Conservation (phyloP, 2,888 invertebrate species). For the Gibbula magus region DNA sequence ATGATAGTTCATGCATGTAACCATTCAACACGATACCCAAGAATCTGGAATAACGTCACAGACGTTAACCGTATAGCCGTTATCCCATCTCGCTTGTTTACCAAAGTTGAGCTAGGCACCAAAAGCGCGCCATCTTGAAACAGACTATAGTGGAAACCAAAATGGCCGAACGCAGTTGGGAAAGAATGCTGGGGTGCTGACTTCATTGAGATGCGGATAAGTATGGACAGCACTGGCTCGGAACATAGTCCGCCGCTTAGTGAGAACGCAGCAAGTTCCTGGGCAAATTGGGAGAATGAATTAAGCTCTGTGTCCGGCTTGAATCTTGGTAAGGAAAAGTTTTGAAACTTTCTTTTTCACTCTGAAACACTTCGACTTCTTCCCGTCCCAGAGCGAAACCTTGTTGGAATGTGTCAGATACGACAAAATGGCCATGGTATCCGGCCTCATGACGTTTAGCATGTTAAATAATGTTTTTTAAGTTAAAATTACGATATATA, state of each 20-base stretch:
- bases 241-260: conserved; percentile 63
- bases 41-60: not conserved
- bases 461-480: no score
- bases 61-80: not conserved
- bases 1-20: no score
- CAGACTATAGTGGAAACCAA: conserved; percentile 13
- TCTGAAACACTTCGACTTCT: not conserved
- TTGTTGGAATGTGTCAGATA: conserved; percentile 3
- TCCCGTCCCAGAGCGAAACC: not conserved
- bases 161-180: conserved; percentile 6
- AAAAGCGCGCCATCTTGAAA: not conserved
- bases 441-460: no score
- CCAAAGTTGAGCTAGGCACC: not conserved
- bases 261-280: conserved; percentile 57
- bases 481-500: no score
- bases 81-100: not conserved
- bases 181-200: not conserved
- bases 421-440: no score
- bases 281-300: conserved; percentile 61
- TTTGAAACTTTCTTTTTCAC: no score
- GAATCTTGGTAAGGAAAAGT: conserved; percentile 48
- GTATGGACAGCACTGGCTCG: conserved; percentile 49
- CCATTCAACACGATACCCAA: no score
- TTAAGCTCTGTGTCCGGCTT: conserved; percentile 53
- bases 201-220: conserved; percentile 36